Base-by-base conservation (phyloP, 35 echinoderm and acorn worm species). In the Diadema setosum region DNA sequence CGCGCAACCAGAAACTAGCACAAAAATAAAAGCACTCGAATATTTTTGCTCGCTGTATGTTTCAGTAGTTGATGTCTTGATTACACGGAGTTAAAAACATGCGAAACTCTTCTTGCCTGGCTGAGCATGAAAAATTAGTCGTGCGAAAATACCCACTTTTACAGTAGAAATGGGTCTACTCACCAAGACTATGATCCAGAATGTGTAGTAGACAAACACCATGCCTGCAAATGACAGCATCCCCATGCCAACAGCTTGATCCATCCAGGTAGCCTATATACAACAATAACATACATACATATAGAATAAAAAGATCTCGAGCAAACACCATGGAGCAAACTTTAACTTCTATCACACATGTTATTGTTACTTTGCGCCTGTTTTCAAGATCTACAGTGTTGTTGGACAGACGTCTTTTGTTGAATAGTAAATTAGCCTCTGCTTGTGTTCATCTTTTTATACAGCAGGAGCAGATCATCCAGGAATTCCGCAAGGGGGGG, bases 171-270 rank as follows among this genome's bases (percentile, higher is more conserved):
- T 15, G 11, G 33, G n/a, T n/a, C n/a, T 48, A 85, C 94, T 92
- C 45, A 96, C 94, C 90, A 96, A 46, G 16, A 92, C 59, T 50
- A 96, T 89, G 21, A 96, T 85, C 94, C 94, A 96, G 9, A 96
- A 26, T 58, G 94, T 92, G 60, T 96, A 96, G 75, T 96, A 96
- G 23, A 86, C 36, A 48, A 96, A 96, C 31, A 96, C 58, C 27
- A 76, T 64, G 25, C 90, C 94, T n/a, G 94, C 90, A 60, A 96
- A 88, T 4, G 85, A 39, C 60, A 96, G 73, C 41, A 96, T 45
- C n/a, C 94, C 94, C 85, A 92, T 73, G 14, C 94, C 94, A 58
- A 92, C 82, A 25, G 65, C 65, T 74, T 86, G 90, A 65, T 96
- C 94, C n/a, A 91, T 35, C 31, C 94, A 82, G 3, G 94, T 92